Evolutionary conservation across 2,888 invertebrate genomes (phyloP), one percentile per base, ranked within the genome.

Genomic region (Anorthoa munda): DNA sequence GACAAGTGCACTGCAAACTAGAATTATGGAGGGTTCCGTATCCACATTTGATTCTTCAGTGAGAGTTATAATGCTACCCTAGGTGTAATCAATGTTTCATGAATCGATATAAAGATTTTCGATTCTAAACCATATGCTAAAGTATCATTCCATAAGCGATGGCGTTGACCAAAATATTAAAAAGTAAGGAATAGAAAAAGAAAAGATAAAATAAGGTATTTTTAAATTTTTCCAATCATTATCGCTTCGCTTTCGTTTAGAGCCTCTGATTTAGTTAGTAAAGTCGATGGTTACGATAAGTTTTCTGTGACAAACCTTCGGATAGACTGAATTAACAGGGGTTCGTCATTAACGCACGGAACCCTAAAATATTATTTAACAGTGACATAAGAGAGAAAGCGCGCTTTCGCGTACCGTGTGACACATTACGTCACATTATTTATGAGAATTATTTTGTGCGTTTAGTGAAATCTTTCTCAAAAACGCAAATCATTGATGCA

Each of bases 341-440:
- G 2, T 72, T 65, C 5, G 0, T 66, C 12, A 64, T 53, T 55
- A 72, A 7, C 5, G 9, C 18, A 45, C 46, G 17, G 83, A 79
- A 66, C 79, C 64, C 79, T 65, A 75, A 81, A 70, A 39, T 75
- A 76, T 81, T 66, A 84, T 59, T 84, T 79, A 85, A 86, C 73
- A 72, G 39, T 71, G 77, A 79, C 68, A 71, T 80, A 87, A 87
- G 58, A 79, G 87, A 58, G 86, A 86, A 86, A 86, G 86, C 39
- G 26, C 26, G 45, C 80, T 73, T 81, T 83, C 84, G 61, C 31
- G 60, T 55, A 58, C 56, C 77, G 72, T 86, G 80, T 72, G 85
- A 82, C 75, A 80, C 59, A 67, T 86, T 79, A 72, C 63, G 66
- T 80, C 77, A 86, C 58, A 60, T 68, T 77, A 77, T 79, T 71